Conservation (phyloP, 2,888 invertebrate genomes). For the Chymomyza procnemis region DNA sequence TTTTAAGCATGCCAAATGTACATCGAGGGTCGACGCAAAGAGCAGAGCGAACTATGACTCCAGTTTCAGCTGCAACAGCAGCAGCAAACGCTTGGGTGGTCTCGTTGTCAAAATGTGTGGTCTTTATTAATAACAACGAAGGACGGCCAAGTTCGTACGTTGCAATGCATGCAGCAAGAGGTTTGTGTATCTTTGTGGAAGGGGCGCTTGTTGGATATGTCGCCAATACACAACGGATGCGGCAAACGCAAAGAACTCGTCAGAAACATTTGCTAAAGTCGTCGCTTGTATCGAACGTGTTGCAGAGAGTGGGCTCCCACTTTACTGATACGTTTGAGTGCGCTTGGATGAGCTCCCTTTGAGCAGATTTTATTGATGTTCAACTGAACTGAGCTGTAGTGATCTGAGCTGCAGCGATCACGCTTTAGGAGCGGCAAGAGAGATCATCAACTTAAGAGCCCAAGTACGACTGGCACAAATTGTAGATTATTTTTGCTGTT, state of each 20-base stretch:
- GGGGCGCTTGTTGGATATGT: conserved; percentile 36
- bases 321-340: conserved; percentile 3
- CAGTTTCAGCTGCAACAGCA: conserved; percentile 18
- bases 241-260: conserved; percentile 5
- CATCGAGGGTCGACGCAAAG: conserved; percentile 17
- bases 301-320: conserved; percentile 8
- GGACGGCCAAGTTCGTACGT: conserved; percentile 21
- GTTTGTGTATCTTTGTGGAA: not conserved
- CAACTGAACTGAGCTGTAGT: conserved; percentile 1
- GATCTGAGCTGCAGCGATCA: conserved; percentile 6
- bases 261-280: not conserved
- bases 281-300: conserved; percentile 47
- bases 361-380: not conserved
- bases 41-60: conserved; percentile 34
- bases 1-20: conserved; percentile 56
- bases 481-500: conserved; percentile 26
- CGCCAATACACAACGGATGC: conserved; percentile 73
- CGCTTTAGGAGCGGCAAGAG: conserved; percentile 17
- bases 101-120: conserved; percentile 79
- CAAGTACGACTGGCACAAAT: conserved; percentile 20
- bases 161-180: conserved; percentile 9
- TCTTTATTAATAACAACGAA: conserved; percentile 78
- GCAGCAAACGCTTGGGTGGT: conserved; percentile 77
- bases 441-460: conserved; percentile 14
- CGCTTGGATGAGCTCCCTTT: not conserved